These are phyloP conservation scores for Passer domesticus DNA, from an alignment of 2,113 vertebrate genomes.

Conservation along the genomic window DNA sequence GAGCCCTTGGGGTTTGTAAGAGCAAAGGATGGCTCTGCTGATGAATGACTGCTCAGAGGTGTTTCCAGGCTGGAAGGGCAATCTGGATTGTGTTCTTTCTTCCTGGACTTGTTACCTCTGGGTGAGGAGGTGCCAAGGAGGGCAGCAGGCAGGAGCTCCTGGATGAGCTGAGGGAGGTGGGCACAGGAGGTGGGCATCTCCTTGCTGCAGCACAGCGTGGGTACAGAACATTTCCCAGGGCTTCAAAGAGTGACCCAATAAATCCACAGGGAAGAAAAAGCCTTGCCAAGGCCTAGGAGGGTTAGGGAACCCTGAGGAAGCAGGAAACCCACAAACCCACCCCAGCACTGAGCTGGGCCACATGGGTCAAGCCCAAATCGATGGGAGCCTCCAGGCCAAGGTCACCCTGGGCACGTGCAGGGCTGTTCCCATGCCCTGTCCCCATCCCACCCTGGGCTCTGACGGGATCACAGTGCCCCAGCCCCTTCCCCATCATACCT, in stretches of 20 bases:
- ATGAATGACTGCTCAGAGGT: accelerated
- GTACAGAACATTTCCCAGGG: not conserved
- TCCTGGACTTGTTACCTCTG: not conserved
- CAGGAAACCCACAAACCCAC: not conserved
- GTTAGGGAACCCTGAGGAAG: not conserved
- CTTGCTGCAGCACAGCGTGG: accelerated
- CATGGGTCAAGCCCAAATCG: not conserved
- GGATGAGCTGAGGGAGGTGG: accelerated
- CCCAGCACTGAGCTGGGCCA: not conserved
- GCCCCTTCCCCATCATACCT: not conserved
- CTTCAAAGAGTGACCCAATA: accelerated
- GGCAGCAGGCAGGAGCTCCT: not conserved
- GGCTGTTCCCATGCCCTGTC: accelerated
- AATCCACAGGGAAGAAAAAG: not conserved
- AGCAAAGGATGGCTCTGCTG: not conserved
- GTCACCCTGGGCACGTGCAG: not conserved
- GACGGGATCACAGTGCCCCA: accelerated
- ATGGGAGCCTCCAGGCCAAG: not conserved
- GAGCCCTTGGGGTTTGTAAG: not conserved
- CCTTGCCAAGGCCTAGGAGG: accelerated
- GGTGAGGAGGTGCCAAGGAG: not conserved
- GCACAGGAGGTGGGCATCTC: not conserved
- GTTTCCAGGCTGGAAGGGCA: not conserved
- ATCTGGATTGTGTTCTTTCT: accelerated
- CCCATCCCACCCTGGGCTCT: accelerated